Base-by-base conservation (phyloP, 1,140 invertebrate species). In the Drosophila arizonae region DNA sequence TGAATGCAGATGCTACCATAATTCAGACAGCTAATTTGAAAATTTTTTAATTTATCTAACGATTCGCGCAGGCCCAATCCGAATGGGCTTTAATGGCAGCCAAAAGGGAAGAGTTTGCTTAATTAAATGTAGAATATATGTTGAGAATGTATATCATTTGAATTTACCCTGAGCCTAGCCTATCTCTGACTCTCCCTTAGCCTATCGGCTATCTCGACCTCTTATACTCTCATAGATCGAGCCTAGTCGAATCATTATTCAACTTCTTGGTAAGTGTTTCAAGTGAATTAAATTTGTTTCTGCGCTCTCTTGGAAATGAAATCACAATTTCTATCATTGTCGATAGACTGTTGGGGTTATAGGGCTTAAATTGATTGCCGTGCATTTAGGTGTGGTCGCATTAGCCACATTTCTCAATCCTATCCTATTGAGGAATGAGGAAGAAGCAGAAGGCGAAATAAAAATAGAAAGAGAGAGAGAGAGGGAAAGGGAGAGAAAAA, bases 1-100 rank as follows among this genome's bases (percentile, higher is more conserved):
- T 84, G 85, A 81, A 65, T 90, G 85, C 87, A 89, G 81, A 90
- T 89, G 81, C 76, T 81, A 56, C 86, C 72, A 74, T 75, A 79
- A 81, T 87, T 73, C 73, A 70, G 76, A 66, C 72, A 62, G 76
- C 81, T 90, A 90, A 90, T 90, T 90, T 88, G 75, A 78, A 78
- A 73, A 79, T 78, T 78, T 54, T 36, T 26, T 72, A 81, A 87
- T 90, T 90, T 82, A 80, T 82, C 79, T 86, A 75, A 89, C 76
- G 75, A 72, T 77, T 36, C 55, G 36, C 39, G 52, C 45, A 57
- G 55, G 63, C 45, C 36, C 77, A 33, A 33, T 33, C 33, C 33
- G 66, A 62, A 75, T 78, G 54, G 65, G 48, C 48, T 26, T 50
- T 50, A 46, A 46, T 21, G 6, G 13, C 46, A 50, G 15, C 43